Evolutionary conservation across 2,113 vertebrate species (phyloP).

Genomic region (Eulemur rufifrons): DNA sequence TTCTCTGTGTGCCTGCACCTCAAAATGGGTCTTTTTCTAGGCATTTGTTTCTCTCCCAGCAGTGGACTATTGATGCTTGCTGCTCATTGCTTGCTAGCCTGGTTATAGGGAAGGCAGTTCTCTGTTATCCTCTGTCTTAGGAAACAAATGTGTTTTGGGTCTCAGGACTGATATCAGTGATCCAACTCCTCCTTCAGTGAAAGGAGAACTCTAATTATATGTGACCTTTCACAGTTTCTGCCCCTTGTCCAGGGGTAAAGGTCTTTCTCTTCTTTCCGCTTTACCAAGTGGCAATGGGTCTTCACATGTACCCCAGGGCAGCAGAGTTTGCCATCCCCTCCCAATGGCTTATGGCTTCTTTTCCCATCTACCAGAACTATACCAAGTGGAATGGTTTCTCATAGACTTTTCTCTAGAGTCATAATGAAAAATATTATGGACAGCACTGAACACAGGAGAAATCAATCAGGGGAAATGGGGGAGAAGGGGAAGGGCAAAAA

Average conservation of each 20-base stretch:
- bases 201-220: neutral
- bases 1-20: neutral
- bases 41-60: neutral
- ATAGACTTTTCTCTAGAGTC: no score
- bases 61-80: no score
- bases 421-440: no score
- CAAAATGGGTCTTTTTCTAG: neutral
- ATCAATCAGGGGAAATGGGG: no score
- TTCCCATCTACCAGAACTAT: neutral
- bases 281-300: no score
- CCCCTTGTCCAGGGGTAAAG: neutral
- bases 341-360: rapidly evolving
- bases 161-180: neutral
- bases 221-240: neutral
- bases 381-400: neutral
- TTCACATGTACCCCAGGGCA: neutral
- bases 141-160: neutral
- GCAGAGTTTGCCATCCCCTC: no score
- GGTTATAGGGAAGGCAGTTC: neutral
- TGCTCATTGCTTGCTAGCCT: no score
- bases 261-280: neutral
- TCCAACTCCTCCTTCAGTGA: no score
- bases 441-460: no score
- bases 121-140: neutral
- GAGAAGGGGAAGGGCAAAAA: no score